Conservation (phyloP, 2,888 invertebrate genomes). For the Habroteleia sp. region DNA sequence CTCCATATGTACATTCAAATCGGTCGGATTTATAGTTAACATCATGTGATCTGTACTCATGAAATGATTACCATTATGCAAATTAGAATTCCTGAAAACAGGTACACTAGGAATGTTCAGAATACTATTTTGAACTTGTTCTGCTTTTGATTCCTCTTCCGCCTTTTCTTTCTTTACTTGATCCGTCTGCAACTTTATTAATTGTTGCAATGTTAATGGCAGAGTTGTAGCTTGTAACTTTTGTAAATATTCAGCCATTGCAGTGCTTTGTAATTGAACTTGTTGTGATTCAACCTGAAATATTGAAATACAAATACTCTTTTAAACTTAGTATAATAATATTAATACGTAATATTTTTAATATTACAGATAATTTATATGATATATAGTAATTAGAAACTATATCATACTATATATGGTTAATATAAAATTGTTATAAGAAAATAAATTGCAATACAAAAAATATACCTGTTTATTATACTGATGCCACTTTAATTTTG, state of each 20-base stretch:
- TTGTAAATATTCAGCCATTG: slow-evolving; percentile 79
- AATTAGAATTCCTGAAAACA: slow-evolving; percentile 72
- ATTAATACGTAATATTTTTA: too few species aligned
- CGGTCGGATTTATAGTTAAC: slow-evolving; percentile 74
- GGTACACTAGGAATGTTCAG: slow-evolving; percentile 79
- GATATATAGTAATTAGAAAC: too few species aligned
- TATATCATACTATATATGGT: too few species aligned
- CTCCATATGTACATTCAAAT: slow-evolving; percentile 75
- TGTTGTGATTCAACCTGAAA: slow-evolving; percentile 72
- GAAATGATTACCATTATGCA: slow-evolving; percentile 73
- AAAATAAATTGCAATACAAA: too few species aligned
- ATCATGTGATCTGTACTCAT: slow-evolving; percentile 73
- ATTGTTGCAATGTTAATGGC: slow-evolving; percentile 77
- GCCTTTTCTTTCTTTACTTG: slow-evolving; percentile 75
- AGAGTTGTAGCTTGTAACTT: slow-evolving; percentile 77
- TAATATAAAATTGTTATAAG: too few species aligned
- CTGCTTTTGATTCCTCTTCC: slow-evolving; percentile 72
- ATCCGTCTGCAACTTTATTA: slow-evolving; percentile 77
- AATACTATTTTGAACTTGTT: slow-evolving; percentile 76
- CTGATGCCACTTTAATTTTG: too few species aligned
- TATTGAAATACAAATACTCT: too few species aligned
- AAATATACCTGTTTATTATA: too few species aligned
- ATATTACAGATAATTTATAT: too few species aligned
- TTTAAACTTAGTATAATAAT: too few species aligned
- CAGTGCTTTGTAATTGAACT: slow-evolving; percentile 76